Base-by-base conservation (phyloP, 2,797 vertebrate genomes). In the Hoplostethus mediterraneus region DNA sequence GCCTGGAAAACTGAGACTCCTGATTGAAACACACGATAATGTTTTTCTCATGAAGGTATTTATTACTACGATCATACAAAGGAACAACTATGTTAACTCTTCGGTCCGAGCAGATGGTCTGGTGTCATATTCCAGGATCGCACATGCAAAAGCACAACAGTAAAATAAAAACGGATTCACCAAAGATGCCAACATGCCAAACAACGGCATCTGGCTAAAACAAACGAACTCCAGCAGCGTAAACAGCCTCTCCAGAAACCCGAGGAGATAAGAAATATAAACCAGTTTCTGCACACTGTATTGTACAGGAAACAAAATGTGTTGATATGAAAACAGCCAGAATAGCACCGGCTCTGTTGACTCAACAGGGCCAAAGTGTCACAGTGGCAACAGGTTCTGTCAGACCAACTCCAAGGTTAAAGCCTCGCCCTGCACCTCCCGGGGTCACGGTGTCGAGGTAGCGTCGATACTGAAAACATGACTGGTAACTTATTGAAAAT, bases 281-380 rank as follows among this genome's bases (percentile, higher is more conserved):
- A 93, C 91, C 93, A 80, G 93, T 94, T 95, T 92, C 89, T 91
- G 93, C 90, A 85, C 84, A 84, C 83, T 83, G 82, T 79, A 85
- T 70, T 93, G 91, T 93, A 83, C 89, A 93, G 92, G 93, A 95
- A 94, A 95, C 93, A 94, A 89, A 89, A 87, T 89, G 85, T 93
- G 92, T 93, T 95, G 92, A 95, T 89, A 86, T 83, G 87, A 92
- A 95, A 98, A 99, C 94, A 97, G 1, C 31, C 92, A 92, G 92
- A 95, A 96, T 95, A 95, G 95, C 94, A 94, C 92, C 84, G 74
- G 78, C 87, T 53, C 8, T 98, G 95, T 99, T 98, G 97, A 89
- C 95, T 93, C 97, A 99, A 99, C 92, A 97, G 44, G 64, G 89
- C 87, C 90, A 88, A 89, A 94, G 94, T 96, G 96, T 94, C 94